Base-by-base conservation (phyloP, 1,140 invertebrate genomes). In the Rhyzopertha dominica region DNA sequence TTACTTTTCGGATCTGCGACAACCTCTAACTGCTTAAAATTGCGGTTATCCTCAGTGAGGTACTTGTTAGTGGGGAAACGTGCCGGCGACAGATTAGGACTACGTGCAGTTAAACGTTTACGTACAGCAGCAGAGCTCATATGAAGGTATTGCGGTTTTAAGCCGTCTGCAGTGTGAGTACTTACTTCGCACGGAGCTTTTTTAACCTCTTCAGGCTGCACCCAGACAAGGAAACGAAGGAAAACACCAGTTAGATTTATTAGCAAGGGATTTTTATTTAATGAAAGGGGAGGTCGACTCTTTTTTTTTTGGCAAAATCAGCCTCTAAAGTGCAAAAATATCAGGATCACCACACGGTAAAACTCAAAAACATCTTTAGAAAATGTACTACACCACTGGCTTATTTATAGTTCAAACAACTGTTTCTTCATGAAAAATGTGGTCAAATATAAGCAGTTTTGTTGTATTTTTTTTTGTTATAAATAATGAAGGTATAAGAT, bases 131-230 rank as follows among this genome's bases (percentile, higher is more conserved):
- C 26, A 32, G 49, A 31, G 29, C 31, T 26, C 31, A 44, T 28
- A 44, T 51, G 53, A 35, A 56, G 41, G 41, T 49, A 49, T 24
- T 49, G 51, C 43, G 50, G 37, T 39, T n/a, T n/a, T n/a, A 51
- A 47, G 30, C 38, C 10, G 16, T 44, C 45, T 12, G 25, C 34
- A 22, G 10, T 43, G 23, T 28, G 30, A 39, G 30, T 76, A 76
- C 74, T 76, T 76, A 75, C 74, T 72, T 75, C 72, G 53, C 65
- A 55, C 18, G 65, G 17, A 30, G 63, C 43, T 57, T 70, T 74
- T 55, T 72, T 68, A 55, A 71, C 69, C 50, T 62, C 72, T 63
- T 73, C 67, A 59, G 67, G 65, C 72, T 74, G 70, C 69, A 51
- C 58, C 58, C 56, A 30, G 25, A 38, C n/a, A 36, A 40, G 31